Evolutionary conservation across 1,140 invertebrate genomes (phyloP).

Genomic region (Cephus cinctus): DNA sequence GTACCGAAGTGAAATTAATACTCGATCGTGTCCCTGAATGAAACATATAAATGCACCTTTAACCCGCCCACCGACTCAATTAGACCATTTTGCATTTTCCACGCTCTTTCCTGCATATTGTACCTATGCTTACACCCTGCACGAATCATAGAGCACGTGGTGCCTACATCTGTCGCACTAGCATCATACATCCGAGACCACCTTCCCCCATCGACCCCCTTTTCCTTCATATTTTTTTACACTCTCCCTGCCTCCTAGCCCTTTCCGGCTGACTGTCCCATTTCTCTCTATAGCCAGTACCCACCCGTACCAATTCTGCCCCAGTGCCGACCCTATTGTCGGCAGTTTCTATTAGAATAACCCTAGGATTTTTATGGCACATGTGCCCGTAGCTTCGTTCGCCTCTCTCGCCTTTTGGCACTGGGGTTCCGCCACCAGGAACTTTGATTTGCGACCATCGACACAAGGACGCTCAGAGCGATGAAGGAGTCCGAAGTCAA

Average conservation of each 20-base stretch:
- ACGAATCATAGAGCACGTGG: conserved; percentile 31
- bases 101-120: conserved; percentile 22
- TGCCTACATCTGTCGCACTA: conserved; percentile 40
- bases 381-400: conserved; percentile 20
- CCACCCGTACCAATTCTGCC: conserved; percentile 12
- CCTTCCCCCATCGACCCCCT: conserved; percentile 14
- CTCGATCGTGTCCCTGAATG: conserved; percentile 6
- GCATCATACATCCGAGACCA: conserved; percentile 14
- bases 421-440: too few relatives aligned
- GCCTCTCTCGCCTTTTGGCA: neutral
- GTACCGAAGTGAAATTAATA: too few relatives aligned
- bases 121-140: conserved; percentile 8
- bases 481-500: too few relatives aligned
- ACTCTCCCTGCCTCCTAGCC: conserved; percentile 25
- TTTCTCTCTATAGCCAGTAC: conserved; percentile 5
- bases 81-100: conserved; percentile 28
- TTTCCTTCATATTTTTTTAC: conserved; percentile 20
- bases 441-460: conserved; percentile 13
- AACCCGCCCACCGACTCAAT: conserved; percentile 33
- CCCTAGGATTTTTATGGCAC: conserved; percentile 38
- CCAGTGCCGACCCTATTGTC: conserved; percentile 26
- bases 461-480: conserved; percentile 5
- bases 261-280: conserved; percentile 23
- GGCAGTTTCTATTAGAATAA: conserved; percentile 40
- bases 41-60: conserved; percentile 15